Base-by-base conservation (phyloP, 2,888 invertebrate species). In the Amiota minor region DNA sequence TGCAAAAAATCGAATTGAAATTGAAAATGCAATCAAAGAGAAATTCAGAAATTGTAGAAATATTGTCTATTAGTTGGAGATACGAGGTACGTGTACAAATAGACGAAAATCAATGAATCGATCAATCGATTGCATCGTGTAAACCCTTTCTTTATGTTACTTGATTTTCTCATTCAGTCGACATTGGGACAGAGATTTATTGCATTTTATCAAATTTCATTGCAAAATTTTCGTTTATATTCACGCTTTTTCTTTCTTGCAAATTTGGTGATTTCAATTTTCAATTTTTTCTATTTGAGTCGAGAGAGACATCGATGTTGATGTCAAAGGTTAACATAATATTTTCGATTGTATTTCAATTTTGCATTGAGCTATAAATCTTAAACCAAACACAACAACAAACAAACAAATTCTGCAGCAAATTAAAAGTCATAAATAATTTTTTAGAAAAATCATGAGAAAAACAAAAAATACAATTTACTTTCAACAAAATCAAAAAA, bases 381-480 rank as follows among this genome's bases (percentile, higher is more conserved):
- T 80, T 82, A 76, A 78, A 76, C 80, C 83, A 86, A 35, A 35
- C 2, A 35, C 2, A 2, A 35, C 35, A 35, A 35, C 35, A 6
- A 3, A n/a, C n/a, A n/a, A 35, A 35, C 35, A 35, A 35, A 6
- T 35, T 80, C 82, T 80, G 80, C 80, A 81, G 80, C 80, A 86
- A 82, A 85, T 83, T 78, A 86, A 84, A 83, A 86, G 85, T 81
- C 82, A 86, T 86, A 86, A 86, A 87, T 86, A 82, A 81, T 74
- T 67, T 76, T 74, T 78, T 78, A 75, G 56, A 71, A 72, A 11
- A 3, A 69, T 74, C 77, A 23, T 70, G 70, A 75, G 56, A 74
- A 75, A 59, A 74, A 46, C 20, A 55, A 73, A 72, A 64, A 71
- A 35, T 65, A 46, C 77, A 65, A 71, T 62, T 49, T 18, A 49